Base-by-base conservation (phyloP, 2,888 invertebrate species). In the Ariolimax columbianus region DNA sequence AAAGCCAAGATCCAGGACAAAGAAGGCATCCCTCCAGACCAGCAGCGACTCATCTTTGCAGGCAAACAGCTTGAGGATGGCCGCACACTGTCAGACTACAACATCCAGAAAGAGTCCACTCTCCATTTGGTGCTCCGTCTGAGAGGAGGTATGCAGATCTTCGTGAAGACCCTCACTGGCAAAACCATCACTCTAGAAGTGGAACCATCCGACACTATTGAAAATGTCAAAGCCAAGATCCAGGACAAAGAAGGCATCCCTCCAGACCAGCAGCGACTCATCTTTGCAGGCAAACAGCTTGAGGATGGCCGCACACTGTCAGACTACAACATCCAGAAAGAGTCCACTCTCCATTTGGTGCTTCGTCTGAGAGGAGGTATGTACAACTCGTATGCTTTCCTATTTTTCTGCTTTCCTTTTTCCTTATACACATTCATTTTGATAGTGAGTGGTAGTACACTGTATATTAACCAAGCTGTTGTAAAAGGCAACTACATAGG, bases 261-360 rank as follows among this genome's bases (percentile, higher is more conserved):
- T 1, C 95, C 95, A 84, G 97, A 97, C 94, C 97, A 97, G 95
- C 97, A 97, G 95, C 96, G 97, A 92, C 47, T 73, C 43, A 73
- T 73, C 40, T 73, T 73, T 73, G 73, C 73, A 73, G 73, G 73
- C 43, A 73, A 73, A 73, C 73, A 73, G 43, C 73, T 73, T n/a
- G 73, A 73, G n/a, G 73, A 73, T 30, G 73, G 73, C 26, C 73
- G 73, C 14, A 73, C 73, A 1, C n/a, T 73, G n/a, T 73, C 73
- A n/a, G 73, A 73, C 43, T 98, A 98, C 95, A 98, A 98, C 94
- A 98, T 98, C 93, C 98, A 98, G 95, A 98, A 98, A 94, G 97
- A 98, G 94, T 98, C 98, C 0, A 98, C 98, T 17, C 96, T 98
- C 89, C 98, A 98, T 94, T 90, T 95, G 95, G 98, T 98, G 87